These are phyloP conservation scores for Ceratosolen fusciceps DNA, from an alignment of 1,140 invertebrate genomes.

Conservation along the genomic window DNA sequence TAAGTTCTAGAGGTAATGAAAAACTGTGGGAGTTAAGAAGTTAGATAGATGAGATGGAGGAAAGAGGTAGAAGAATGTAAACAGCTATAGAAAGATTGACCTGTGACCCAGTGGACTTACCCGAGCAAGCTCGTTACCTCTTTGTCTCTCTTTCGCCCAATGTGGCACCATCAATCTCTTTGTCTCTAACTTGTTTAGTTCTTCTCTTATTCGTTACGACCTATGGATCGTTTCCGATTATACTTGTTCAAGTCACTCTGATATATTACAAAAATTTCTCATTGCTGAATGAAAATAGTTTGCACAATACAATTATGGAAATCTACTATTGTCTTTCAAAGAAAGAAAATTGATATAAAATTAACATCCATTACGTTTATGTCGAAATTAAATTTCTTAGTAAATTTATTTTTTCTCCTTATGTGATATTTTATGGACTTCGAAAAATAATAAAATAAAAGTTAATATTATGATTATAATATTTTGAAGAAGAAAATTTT, in stretches of 20 bases:
- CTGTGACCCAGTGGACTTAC: conserved; percentile 69
- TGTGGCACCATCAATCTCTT: conserved; percentile 53
- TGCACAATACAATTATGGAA: background rate
- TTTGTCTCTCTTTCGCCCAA: conserved; percentile 22
- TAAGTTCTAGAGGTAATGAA: no score
- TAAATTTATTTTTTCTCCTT: background rate
- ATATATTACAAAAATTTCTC: no score
- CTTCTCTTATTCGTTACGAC: background rate
- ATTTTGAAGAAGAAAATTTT: no score
- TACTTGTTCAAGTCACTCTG: background rate
- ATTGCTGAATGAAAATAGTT: background rate
- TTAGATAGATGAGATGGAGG: background rate
- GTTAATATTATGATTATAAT: no score
- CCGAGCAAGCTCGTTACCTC: conserved; percentile 52
- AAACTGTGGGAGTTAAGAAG: background rate
- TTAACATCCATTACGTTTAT: background rate
- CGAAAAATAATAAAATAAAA: no score
- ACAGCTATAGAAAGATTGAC: conserved; percentile 57
- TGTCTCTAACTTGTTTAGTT: background rate
- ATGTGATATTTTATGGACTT: no score
- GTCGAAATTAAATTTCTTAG: background rate
- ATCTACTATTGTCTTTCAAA: background rate
- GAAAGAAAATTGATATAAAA: background rate
- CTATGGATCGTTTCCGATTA: background rate
- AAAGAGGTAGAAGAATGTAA: background rate